A percentile compares a stretch with the other conserved stretches of the same genome.
Evolutionary conservation across 2,888 invertebrate species (phyloP).

Genomic region (Lissocephala sabroskyi): DNA sequence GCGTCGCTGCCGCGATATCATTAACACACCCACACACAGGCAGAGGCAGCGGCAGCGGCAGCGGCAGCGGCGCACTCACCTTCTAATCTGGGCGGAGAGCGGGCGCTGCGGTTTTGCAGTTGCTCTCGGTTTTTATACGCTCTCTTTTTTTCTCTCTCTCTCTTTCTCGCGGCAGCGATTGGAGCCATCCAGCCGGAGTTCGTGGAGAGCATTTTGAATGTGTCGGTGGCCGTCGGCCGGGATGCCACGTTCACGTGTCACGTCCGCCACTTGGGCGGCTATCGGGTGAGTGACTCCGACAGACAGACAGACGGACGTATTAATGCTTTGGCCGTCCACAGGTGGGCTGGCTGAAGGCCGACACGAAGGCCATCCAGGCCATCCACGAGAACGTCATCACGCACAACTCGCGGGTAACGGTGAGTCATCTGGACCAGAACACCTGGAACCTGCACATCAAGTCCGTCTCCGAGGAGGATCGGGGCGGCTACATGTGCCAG

Average conservation of each 20-base stretch:
- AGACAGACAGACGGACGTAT: background rate
- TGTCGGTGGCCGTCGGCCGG: slow-evolving; percentile 87
- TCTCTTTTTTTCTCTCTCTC: no score
- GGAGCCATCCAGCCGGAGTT: slow-evolving; percentile 87
- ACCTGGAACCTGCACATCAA: slow-evolving; percentile 94
- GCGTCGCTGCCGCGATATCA: slow-evolving; percentile 36
- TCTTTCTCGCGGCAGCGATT: slow-evolving; percentile 75
- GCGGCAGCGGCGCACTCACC: slow-evolving; percentile 15
- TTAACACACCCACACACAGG: slow-evolving; percentile 30
- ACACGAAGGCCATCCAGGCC: slow-evolving; percentile 93
- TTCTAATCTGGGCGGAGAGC: slow-evolving; percentile 42
- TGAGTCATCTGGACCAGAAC: slow-evolving; percentile 87
- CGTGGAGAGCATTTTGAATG: slow-evolving; percentile 85
- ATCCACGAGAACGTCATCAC: slow-evolving; percentile 94
- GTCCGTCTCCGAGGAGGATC: slow-evolving; percentile 88
- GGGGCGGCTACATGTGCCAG: slow-evolving; percentile 94
- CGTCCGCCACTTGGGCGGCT: slow-evolving; percentile 89
- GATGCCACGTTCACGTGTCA: slow-evolving; percentile 91
- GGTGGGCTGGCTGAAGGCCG: slow-evolving; percentile 95
- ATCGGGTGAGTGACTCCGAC: slow-evolving; percentile 81
- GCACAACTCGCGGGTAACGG: slow-evolving; percentile 89
- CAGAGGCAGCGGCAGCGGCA: slow-evolving; percentile 15
- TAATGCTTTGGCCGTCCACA: slow-evolving; percentile 66
- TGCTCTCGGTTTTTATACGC: no score
- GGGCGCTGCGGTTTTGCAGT: no score